Evolutionary conservation across 2,888 invertebrate genomes (phyloP).

Genomic region (Erannis defoliaria): DNA sequence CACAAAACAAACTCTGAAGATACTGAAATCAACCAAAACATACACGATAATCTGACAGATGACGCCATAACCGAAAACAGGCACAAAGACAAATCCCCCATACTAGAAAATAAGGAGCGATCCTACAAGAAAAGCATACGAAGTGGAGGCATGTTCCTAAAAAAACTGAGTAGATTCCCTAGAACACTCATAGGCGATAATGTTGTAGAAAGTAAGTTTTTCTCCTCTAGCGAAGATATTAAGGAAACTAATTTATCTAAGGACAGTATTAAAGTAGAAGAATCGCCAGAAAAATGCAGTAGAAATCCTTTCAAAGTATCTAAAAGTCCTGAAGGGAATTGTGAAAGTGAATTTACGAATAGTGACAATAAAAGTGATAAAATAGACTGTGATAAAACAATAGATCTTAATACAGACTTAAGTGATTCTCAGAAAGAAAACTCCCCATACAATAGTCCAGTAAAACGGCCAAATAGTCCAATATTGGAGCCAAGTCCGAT

Average conservation of each 20-base stretch:
- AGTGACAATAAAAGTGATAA: not conserved
- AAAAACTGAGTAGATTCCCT: slow-evolving; percentile 83
- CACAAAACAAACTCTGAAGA: slow-evolving; percentile 58
- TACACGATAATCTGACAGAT: slow-evolving; percentile 53
- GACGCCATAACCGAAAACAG: slow-evolving; percentile 51
- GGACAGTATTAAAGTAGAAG: slow-evolving; percentile 54
- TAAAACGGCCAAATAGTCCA: slow-evolving; percentile 60
- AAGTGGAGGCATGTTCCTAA: slow-evolving; percentile 68
- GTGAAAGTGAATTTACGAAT: slow-evolving; percentile 10
- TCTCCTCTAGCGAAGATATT: slow-evolving; percentile 53
- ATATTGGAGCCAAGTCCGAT: slow-evolving; percentile 63
- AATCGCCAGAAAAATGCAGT: slow-evolving; percentile 58
- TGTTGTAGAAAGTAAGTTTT: slow-evolving; percentile 88
- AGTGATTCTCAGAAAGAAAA: slow-evolving; percentile 74
- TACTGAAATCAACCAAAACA: slow-evolving; percentile 36
- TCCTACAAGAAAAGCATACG: slow-evolving; percentile 69
- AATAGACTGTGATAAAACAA: not conserved
- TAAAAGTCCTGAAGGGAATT: slow-evolving; percentile 15
- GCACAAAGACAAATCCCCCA: slow-evolving; percentile 70
- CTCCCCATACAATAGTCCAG: slow-evolving; percentile 59
- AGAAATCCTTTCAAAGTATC: slow-evolving; percentile 55
- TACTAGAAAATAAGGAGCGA: slow-evolving; percentile 75
- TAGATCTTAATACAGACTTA: slow-evolving; percentile 40
- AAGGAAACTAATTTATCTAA: slow-evolving; percentile 44
- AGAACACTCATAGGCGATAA: slow-evolving; percentile 74